A percentile compares a stretch with the other conserved stretches of the same genome.
phyloP scores from a whole-genome alignment of 2,797 vertebrate species.

The Lutjanus argentimaculatus region DNA sequence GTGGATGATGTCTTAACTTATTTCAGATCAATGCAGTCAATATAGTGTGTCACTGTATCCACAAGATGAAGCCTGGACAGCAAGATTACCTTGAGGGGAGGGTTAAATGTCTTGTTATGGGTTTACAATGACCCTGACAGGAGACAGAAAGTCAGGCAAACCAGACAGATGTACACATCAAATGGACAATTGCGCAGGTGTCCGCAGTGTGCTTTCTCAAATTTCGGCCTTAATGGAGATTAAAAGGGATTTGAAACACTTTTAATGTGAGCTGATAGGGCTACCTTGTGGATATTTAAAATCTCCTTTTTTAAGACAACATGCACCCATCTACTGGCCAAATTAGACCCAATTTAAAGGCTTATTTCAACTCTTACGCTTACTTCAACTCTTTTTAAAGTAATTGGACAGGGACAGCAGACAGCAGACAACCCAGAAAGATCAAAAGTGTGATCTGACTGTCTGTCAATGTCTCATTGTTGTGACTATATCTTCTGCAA shows the following conservation, averaged over 20 bases:
- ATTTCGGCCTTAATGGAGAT: conserved; percentile 57
- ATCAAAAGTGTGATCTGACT: conserved; percentile 55
- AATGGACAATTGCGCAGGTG: conserved; percentile 35
- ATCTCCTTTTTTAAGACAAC: conserved; percentile 54
- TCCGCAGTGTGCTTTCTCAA: conserved; percentile 42
- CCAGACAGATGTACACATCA: conserved; percentile 40
- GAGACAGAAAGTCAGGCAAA: conserved; percentile 16
- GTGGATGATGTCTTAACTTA: conserved; percentile 38
- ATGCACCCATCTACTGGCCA: conserved; percentile 27
- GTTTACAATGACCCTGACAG: conserved; percentile 19
- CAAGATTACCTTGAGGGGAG: neutral
- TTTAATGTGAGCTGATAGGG: conserved; percentile 44
- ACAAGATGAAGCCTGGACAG: conserved; percentile 1
- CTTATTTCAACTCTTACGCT: conserved; percentile 62
- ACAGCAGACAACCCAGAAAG: conserved; percentile 36
- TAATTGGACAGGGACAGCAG: conserved; percentile 51
- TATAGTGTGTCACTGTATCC: neutral
- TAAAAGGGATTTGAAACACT: conserved; percentile 68
- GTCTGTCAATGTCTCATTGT: conserved; percentile 50
- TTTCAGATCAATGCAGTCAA: conserved; percentile 24
- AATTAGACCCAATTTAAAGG: conserved; percentile 73
- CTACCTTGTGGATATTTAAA: conserved; percentile 59
- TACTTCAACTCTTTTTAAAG: conserved; percentile 41
- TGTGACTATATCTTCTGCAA: no score
- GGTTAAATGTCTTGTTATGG: neutral